Conservation (phyloP, 2,113 vertebrate genomes). For the Martes martes region DNA sequence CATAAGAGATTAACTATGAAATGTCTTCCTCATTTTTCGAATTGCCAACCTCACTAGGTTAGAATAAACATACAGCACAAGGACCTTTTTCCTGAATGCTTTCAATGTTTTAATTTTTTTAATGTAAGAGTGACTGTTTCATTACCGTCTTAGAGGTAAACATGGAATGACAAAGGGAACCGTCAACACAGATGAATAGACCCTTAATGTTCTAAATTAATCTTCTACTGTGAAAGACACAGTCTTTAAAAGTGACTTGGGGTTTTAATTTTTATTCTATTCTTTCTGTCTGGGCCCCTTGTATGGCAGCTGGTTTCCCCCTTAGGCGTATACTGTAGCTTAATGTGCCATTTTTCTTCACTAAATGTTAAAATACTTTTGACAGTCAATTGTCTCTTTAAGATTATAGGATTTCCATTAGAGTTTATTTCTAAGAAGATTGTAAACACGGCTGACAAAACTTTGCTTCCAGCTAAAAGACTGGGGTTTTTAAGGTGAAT, state of each 20-base stretch:
- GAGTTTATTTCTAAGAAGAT: background rate
- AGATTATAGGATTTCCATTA: background rate
- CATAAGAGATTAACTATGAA: background rate
- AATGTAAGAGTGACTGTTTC: background rate
- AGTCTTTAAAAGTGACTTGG: background rate
- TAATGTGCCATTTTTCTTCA: background rate
- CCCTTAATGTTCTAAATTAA: background rate
- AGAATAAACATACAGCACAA: background rate
- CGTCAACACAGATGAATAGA: background rate
- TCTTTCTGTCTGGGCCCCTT: background rate
- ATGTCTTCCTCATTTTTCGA: background rate
- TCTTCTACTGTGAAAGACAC: background rate
- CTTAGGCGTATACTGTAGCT: background rate
- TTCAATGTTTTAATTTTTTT: background rate
- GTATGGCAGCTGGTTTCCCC: background rate
- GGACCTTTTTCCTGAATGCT: background rate
- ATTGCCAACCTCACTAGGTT: background rate
- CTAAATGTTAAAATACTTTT: background rate
- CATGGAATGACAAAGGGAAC: background rate
- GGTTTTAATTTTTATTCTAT: background rate
- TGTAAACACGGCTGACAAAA: background rate
- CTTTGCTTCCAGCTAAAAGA: background rate
- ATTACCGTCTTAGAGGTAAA: background rate
- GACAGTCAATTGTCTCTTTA: background rate
- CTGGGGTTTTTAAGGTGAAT: background rate